Evolutionary conservation across 2,888 invertebrate species (phyloP), one percentile per base, ranked within the genome.

Genomic region (Leptura quadrifasciata): DNA sequence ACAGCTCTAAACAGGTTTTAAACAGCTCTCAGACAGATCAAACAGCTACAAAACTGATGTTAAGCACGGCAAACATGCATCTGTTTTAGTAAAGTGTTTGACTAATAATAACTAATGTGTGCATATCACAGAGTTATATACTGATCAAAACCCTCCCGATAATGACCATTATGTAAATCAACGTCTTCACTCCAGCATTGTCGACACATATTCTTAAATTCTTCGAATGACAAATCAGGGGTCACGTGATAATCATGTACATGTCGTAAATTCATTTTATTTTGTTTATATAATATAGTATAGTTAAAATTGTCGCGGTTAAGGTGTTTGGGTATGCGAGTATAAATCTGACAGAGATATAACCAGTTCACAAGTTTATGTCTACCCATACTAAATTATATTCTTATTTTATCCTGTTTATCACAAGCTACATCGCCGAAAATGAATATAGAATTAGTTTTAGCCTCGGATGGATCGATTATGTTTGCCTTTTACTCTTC

Each of bases 301-400:
- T 21, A 58, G 24, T 58, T 58, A 58, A 21, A 58, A 10, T 64
- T 64, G 20, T 64, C 64, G 3, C 64, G 17, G 2, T 47, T 47
- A 21, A 64, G 64, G 17, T 64, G 47, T 15, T 64, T 64, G 4
- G 64, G 47, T 20, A 64, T 20, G 15, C 64, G 35, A 39, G 64
- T 18, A 18, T 64, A 64, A 18, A 39, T 64, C 20, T 63, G 63
- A 35, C 31, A 27, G n/a, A 63, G 63, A 39, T 63, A 63, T 35
- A 63, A 63, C 15, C 39, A 47, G 47, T 47, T 21, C 10, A 64
- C 20, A 47, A 20, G 20, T 15, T 47, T 39, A 21, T 64, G 64
- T 20, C 64, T 12, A 12, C 64, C 61, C 61, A 61, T 61, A 61
- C 61, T 35, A 35, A 61, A 61, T n/a, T n/a, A n/a, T n/a, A n/a